Conservation (phyloP, 2,113 vertebrate genomes). For the Crypturellus undulatus region DNA sequence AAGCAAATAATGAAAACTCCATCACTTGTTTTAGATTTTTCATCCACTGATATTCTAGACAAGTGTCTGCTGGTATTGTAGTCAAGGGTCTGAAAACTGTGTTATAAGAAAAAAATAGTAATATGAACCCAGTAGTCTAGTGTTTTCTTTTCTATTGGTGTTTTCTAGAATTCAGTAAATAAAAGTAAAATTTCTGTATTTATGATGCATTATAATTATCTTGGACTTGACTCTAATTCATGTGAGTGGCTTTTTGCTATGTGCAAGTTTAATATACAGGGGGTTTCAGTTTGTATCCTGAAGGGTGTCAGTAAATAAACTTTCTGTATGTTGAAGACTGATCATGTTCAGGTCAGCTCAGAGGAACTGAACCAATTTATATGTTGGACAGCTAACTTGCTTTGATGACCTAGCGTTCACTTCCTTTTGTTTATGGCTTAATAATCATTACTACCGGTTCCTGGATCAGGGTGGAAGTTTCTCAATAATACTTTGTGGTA, state of each 20-base stretch:
- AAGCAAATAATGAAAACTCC: neutral
- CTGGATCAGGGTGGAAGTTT: neutral
- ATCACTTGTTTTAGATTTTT: neutral
- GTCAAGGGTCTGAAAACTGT: neutral
- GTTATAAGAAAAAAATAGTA: neutral
- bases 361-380: neutral
- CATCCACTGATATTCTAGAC: neutral
- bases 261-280: neutral
- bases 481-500: neutral
- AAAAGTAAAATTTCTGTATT: neutral
- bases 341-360: neutral
- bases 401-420: neutral
- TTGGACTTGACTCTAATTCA: neutral
- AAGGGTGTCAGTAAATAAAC: neutral
- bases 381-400: neutral
- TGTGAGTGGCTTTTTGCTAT: neutral
- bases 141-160: neutral
- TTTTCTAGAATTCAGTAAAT: neutral
- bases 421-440: neutral
- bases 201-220: neutral
- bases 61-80: neutral
- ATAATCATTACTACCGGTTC: neutral
- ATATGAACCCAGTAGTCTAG: neutral
- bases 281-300: neutral
- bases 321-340: neutral